Evolutionary conservation across 2,888 invertebrate genomes (phyloP).

Genomic region (Agriopis aurantiaria): DNA sequence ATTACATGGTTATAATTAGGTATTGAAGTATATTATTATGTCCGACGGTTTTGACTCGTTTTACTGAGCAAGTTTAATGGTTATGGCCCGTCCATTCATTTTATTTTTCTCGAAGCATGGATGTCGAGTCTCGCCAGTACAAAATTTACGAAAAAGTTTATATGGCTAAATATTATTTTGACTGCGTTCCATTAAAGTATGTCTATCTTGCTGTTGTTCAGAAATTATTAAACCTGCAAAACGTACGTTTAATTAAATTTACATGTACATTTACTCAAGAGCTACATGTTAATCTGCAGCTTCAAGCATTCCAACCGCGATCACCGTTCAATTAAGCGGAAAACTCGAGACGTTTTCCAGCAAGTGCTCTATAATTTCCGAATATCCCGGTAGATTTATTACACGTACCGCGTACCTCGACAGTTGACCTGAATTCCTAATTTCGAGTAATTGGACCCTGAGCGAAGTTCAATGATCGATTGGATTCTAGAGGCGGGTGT

Average conservation of each 20-base stretch:
- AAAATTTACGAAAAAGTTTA: no score
- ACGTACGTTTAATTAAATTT: neutral
- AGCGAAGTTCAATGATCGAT: slow-evolving; percentile 39
- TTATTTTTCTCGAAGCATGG: no score
- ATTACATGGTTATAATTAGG: no score
- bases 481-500: slow-evolving; percentile 18
- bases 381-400: slow-evolving; percentile 39
- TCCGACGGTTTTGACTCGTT: no score
- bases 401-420: slow-evolving; percentile 36
- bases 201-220: no score
- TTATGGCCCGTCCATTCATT: no score
- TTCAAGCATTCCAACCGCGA: slow-evolving; percentile 13
- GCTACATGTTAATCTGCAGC: slow-evolving; percentile 3
- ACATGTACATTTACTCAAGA: neutral
- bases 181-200: no score
- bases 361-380: slow-evolving; percentile 41
- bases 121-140: no score
- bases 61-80: no score
- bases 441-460: slow-evolving; percentile 38
- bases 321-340: slow-evolving; percentile 31
- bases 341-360: slow-evolving; percentile 35
- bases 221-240: neutral
- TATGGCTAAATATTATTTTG: no score
- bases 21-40: no score
- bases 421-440: slow-evolving; percentile 45